Evolutionary conservation across 2,888 invertebrate genomes (phyloP), one percentile per base, ranked within the genome.

Genomic region (Neoaliturus tenellus): DNA sequence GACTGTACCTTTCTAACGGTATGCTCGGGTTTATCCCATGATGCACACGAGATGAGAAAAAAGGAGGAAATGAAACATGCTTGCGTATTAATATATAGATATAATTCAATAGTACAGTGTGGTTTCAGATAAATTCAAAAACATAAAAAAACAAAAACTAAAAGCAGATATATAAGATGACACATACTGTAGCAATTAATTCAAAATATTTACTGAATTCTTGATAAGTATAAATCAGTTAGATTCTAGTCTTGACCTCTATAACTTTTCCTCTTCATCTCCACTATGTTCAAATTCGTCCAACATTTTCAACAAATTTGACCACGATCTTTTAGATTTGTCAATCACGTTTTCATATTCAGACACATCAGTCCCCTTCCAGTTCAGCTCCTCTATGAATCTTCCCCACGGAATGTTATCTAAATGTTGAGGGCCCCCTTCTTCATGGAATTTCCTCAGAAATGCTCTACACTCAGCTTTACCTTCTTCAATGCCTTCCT

Each of bases 351-450:
- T 67, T 39, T 81, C 67, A 44, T 67, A 67, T 23, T 81, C 67
- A 10, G 55, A 17, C 0, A 81, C 31, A 14, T 81, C 44, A 14
- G n/a, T 67, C 25, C 67, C 62, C n/a, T 62, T 44, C 81, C 62
- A 81, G 0, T 31, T 41, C 28, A 8, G n/a, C 39, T 28, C 39
- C 14, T 81, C 81, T 17, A 67, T 67, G 28, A 81, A 67, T 44
- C 44, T 62, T 14, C 41, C 67, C 62, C 41, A 81, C 0, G 81
- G 81, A 35, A 81, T 44, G 12, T 67, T 67, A 23, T 41, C 44
- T 14, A 67, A 12, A n/a, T 81, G 81, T 28, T 67, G 58, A 23
- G 81, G 81, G 10, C 81, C 81, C 31, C 67, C 81, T 25, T 67
- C 81, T 4, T 39, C 44, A 31, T 81, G 28, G 23, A 81, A 75